These are phyloP conservation scores for Cheiracanthium punctorium DNA, from an alignment of 2,888 invertebrate genomes.

Conservation along the genomic window DNA sequence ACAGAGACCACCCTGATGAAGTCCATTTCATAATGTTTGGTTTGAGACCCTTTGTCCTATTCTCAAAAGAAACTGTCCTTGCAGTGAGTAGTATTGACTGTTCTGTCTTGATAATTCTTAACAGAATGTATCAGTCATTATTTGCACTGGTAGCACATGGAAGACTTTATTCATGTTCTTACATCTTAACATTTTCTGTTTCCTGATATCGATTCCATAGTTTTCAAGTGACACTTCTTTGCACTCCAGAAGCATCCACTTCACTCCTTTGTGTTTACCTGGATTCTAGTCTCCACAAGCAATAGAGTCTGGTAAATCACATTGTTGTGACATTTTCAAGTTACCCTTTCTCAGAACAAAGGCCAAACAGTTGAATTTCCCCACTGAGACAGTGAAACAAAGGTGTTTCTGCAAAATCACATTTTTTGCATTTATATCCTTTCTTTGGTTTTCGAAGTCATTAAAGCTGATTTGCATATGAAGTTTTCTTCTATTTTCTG, in stretches of 20 bases:
- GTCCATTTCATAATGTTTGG: neutral
- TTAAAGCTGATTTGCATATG: too few relatives aligned
- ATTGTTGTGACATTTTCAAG: neutral
- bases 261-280: slow-evolving; percentile 8
- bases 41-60: neutral
- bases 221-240: slow-evolving; percentile 12
- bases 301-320: slow-evolving; percentile 11
- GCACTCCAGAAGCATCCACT: neutral
- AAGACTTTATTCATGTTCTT: neutral
- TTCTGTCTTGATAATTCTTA: neutral
- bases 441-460: too few relatives aligned
- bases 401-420: neutral
- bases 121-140: neutral
- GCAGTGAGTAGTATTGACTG: neutral
- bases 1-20: neutral
- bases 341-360: neutral
- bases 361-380: neutral
- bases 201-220: neutral
- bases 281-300: neutral
- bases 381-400: neutral
- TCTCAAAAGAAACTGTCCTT: neutral
- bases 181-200: neutral
- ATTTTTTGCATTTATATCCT: too few relatives aligned
- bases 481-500: too few relatives aligned
- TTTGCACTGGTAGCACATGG: neutral